A percentile compares a stretch with the other conserved stretches of the same genome.
These are phyloP conservation scores for Amphipoea oculea DNA, from an alignment of 2,888 invertebrate species.

Conservation along the genomic window DNA sequence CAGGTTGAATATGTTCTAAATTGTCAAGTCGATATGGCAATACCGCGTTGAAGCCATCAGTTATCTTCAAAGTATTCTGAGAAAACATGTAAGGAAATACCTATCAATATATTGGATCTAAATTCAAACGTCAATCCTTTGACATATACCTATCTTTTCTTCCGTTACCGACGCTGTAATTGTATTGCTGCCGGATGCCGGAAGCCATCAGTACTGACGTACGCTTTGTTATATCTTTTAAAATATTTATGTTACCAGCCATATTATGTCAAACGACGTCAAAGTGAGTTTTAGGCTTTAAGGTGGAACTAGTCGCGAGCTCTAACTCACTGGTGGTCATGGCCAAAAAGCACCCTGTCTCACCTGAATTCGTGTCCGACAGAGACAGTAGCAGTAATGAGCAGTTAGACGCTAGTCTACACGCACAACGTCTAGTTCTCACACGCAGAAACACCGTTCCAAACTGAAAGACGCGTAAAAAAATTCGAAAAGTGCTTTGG, in stretches of 20 bases:
- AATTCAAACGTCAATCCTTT: conserved; percentile 12
- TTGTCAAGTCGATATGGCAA: background rate
- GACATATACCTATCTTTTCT: background rate
- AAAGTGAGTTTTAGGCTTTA: conserved; percentile 14
- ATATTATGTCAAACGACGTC: background rate
- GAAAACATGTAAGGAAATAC: background rate
- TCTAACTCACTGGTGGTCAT: too few species aligned
- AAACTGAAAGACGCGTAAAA: too few species aligned
- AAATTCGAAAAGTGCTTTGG: too few species aligned
- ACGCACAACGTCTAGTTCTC: too few species aligned
- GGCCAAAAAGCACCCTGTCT: too few species aligned
- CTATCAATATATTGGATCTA: background rate
- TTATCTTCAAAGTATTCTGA: background rate
- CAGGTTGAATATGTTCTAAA: too few species aligned
- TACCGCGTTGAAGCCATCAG: background rate
- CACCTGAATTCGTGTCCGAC: too few species aligned
- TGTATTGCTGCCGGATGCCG: conserved; percentile 12
- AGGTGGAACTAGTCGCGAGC: too few species aligned
- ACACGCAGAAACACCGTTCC: too few species aligned
- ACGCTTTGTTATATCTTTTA: background rate
- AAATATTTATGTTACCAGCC: background rate
- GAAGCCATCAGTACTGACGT: background rate
- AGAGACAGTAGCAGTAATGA: too few species aligned
- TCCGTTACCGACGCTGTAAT: conserved; percentile 1
- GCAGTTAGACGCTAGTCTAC: too few species aligned